A percentile compares a stretch with the other conserved stretches of the same genome.
phyloP scores from a whole-genome alignment of 2,113 vertebrate species.

The Colistium nudipinnis region DNA sequence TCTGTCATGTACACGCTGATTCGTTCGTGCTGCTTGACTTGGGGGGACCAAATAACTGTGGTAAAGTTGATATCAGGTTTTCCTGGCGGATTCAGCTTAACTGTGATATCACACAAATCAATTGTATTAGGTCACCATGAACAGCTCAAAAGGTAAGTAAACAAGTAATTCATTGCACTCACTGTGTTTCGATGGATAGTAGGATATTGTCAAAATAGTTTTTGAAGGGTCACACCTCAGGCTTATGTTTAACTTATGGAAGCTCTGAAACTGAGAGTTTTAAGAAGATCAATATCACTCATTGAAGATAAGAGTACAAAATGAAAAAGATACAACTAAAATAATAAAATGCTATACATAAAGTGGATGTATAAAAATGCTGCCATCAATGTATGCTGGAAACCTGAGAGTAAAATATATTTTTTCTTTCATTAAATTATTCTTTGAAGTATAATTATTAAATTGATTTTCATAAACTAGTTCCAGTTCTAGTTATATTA shows the following conservation, averaged over 20 bases:
- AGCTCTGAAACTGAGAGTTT: rapidly evolving
- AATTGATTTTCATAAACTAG: background rate
- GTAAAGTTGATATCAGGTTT: constrained; percentile 25
- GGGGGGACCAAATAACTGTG: constrained; percentile 17
- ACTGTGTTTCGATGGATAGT: constrained; percentile 24
- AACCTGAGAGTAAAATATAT: too few relatives aligned
- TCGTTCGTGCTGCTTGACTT: rapidly evolving
- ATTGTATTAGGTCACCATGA: background rate
- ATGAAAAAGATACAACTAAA: background rate
- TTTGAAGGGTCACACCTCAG: constrained; percentile 1
- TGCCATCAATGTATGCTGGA: too few relatives aligned
- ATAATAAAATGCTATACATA: background rate
- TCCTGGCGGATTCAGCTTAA: constrained; percentile 54
- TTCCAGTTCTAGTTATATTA: background rate
- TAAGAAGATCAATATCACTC: background rate
- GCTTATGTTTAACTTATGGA: rapidly evolving
- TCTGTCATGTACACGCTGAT: rapidly evolving
- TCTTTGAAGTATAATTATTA: background rate
- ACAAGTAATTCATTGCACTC: constrained; percentile 12
- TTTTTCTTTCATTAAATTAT: too few relatives aligned
- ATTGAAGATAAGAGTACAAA: background rate
- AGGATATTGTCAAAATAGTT: rapidly evolving
- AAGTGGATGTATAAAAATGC: too few relatives aligned
- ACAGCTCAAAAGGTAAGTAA: background rate
- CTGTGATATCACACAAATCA: constrained; percentile 42